A percentile compares a stretch with the other conserved stretches of the same genome.
Evolutionary conservation across 2,888 invertebrate species (phyloP).

Genomic region (Steinernema hermaphroditum): DNA sequence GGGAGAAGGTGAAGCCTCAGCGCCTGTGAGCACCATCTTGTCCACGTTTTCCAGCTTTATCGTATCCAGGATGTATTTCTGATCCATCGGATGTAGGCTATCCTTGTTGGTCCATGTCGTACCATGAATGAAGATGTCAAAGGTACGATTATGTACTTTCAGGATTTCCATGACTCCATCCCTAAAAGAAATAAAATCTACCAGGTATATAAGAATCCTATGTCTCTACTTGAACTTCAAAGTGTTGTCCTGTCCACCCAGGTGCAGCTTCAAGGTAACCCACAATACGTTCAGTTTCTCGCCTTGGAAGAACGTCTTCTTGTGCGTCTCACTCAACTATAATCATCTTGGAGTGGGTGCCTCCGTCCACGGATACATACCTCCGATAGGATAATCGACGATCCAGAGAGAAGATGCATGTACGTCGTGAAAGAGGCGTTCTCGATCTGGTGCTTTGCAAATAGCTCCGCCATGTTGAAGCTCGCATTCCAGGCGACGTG

Average conservation of each 20-base stretch:
- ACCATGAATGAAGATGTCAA: not conserved
- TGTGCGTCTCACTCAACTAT: not conserved
- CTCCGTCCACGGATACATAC: no score
- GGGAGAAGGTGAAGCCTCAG: not conserved
- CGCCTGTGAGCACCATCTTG: not conserved
- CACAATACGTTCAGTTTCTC: not conserved
- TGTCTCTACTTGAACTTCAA: not conserved
- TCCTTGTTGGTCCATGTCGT: not conserved
- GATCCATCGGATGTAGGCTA: not conserved
- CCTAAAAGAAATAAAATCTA: not conserved
- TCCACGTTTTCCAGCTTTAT: not conserved
- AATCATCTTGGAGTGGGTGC: not conserved
- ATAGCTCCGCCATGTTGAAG: conserved; percentile 10
- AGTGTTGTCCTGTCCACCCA: not conserved
- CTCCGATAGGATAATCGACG: not conserved
- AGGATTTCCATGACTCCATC: not conserved
- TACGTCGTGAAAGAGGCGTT: conserved; percentile 35
- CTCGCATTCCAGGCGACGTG: conserved; percentile 34
- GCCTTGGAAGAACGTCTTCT: not conserved
- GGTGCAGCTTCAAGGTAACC: not conserved
- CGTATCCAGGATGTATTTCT: not conserved
- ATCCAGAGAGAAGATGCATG: conserved; percentile 10
- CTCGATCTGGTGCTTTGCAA: not conserved
- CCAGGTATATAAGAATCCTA: no score
- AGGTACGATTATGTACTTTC: not conserved